Conservation (phyloP, 2,888 invertebrate species). For the Nemoura dubitans region DNA sequence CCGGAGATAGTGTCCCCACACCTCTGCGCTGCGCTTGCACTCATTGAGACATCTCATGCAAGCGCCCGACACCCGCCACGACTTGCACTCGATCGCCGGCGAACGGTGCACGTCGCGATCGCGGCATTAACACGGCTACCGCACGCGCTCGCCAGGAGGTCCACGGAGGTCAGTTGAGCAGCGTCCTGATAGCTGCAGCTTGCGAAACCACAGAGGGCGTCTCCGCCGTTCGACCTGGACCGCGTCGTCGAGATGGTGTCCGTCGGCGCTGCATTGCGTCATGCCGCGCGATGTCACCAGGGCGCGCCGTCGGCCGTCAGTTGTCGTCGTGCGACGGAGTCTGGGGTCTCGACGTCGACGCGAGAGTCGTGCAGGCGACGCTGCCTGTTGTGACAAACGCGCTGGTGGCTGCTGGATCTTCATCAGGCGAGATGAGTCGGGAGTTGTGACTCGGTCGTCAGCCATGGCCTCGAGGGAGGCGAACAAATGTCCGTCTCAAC, state of each 20-base stretch:
- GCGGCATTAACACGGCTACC: background rate
- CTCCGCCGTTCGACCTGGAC: too few relatives aligned
- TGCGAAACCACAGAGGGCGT: too few relatives aligned
- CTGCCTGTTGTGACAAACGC: too few relatives aligned
- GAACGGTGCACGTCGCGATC: background rate
- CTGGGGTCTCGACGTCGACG: too few relatives aligned
- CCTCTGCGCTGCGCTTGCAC: background rate
- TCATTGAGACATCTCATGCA: background rate
- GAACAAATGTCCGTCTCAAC: background rate
- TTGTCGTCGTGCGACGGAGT: too few relatives aligned
- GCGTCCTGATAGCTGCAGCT: background rate
- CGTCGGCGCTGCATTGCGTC: too few relatives aligned
- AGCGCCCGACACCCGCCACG: background rate
- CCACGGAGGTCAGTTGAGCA: background rate
- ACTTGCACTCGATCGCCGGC: background rate
- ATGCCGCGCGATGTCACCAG: too few relatives aligned
- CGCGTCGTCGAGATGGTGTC: too few relatives aligned
- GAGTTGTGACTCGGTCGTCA: background rate
- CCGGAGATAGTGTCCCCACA: background rate
- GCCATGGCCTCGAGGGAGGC: background rate
- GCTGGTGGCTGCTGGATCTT: background rate
- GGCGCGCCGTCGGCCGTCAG: too few relatives aligned
- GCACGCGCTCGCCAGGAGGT: background rate
- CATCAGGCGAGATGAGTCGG: conserved; percentile 24
- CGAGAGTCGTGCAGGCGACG: background rate